Conservation (phyloP, 2,113 vertebrate genomes). For the Recurvirostra avosetta region DNA sequence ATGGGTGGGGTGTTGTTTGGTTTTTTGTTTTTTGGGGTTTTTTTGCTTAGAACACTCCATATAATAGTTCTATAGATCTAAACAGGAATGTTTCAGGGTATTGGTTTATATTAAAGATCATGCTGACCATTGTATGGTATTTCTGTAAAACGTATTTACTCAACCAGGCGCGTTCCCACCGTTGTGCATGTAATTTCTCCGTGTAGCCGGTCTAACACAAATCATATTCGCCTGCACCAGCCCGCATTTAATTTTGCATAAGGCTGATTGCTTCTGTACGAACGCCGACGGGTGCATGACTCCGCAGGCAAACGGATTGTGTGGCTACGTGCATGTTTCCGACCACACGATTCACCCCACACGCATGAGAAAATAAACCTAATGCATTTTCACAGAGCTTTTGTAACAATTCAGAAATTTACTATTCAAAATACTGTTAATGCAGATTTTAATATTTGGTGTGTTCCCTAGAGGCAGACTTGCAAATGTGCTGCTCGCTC, state of each 20-base stretch:
- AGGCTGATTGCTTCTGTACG: background rate
- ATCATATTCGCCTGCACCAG: background rate
- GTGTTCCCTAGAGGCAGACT: background rate
- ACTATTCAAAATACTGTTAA: background rate
- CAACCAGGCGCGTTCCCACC: accelerated
- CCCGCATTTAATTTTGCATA: background rate
- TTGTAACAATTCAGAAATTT: background rate
- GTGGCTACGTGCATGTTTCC: background rate
- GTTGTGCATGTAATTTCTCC: background rate
- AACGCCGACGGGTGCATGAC: background rate
- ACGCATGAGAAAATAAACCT: background rate
- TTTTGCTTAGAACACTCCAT: background rate
- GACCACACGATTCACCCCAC: background rate
- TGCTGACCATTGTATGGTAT: background rate
- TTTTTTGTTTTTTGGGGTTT: background rate
- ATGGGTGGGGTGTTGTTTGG: too few relatives aligned
- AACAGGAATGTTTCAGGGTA: background rate
- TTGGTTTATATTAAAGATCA: background rate
- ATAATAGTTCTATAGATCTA: too few relatives aligned
- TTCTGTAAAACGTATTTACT: background rate
- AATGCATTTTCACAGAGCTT: background rate
- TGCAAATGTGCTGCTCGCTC: background rate
- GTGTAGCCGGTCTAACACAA: accelerated
- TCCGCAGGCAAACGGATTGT: background rate
- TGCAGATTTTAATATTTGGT: background rate